Evolutionary conservation across 2,797 vertebrate species (phyloP), one percentile per base, ranked within the genome.

Genomic region (Philypnodon macrostomus): DNA sequence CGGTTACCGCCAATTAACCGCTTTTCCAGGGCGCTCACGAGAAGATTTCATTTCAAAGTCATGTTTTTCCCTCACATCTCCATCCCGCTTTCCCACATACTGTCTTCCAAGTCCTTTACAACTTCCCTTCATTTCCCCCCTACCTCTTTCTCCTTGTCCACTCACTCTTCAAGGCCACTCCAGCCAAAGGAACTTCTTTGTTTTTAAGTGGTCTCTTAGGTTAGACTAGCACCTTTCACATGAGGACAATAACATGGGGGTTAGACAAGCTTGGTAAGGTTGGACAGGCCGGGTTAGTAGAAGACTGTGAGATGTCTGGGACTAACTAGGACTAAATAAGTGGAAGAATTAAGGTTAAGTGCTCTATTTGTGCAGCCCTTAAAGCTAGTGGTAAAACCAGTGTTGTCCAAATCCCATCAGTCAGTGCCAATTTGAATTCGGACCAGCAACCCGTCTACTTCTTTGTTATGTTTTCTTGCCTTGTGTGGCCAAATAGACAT

Each of bases 331-430:
- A 76, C 76, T 80, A 71, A 83, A 80, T 68, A 61, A 73, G 67
- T 48, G 34, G 53, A n/a, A 74, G 67, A 81, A 75, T 66, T 47
- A 33, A 70, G 83, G 86, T 88, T 85, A 88, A 87, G 86, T 86
- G 75, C 47, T 74, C 54, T 64, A 67, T 84, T 84, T 85, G 76
- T 81, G 75, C 8, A 35, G 36, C 75, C 58, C 75, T 84, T 84
- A 79, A 81, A 78, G 51, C 69, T 44, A 36, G 62, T 74, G 77
- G 56, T 59, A 66, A 53, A 70, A 61, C 49, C 47, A 0, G 36
- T 41, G 63, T n/a, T 47, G 75, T 77, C 79, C 73, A 76, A 73
- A 76, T 80, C 80, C 79, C 70, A 79, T 83, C 77, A 61, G 39
- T 72, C 61, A 33, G 45, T 75, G 84, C 81, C 83, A 87, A 80